A percentile compares a stretch with the other conserved stretches of the same genome.
phyloP scores from a whole-genome alignment of 2,888 invertebrate species.

The Oegoconia quadripuncta region DNA sequence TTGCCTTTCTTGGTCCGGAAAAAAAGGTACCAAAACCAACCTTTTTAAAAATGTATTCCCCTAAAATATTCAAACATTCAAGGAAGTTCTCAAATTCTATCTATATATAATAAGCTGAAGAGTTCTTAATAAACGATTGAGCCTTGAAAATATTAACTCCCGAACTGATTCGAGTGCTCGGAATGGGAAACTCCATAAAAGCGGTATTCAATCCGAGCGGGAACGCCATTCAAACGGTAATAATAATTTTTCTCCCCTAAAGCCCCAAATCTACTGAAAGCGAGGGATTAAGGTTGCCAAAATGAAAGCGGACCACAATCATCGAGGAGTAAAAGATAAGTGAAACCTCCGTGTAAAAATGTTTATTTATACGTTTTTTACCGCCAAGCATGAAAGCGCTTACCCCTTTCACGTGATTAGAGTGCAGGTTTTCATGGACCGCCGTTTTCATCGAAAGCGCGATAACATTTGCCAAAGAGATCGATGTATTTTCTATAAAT shows the following conservation, averaged over 20 bases:
- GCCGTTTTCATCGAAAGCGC: too few species aligned
- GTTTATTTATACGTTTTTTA: too few species aligned
- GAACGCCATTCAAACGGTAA: constrained; percentile 31
- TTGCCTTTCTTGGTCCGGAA: too few species aligned
- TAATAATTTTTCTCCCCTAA: constrained; percentile 33
- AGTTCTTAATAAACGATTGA: constrained; percentile 23
- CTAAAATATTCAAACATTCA: constrained; percentile 7
- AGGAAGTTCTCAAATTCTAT: constrained; percentile 5
- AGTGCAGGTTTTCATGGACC: too few species aligned
- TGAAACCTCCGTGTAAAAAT: too few species aligned
- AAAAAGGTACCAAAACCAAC: background rate
- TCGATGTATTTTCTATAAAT: too few species aligned
- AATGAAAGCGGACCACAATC: constrained; percentile 18
- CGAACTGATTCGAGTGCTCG: constrained; percentile 20
- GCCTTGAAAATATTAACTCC: constrained; percentile 22
- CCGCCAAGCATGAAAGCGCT: too few species aligned
- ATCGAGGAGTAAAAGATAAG: background rate
- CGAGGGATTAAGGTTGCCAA: constrained; percentile 34
- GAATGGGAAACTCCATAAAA: constrained; percentile 29
- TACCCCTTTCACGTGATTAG: too few species aligned
- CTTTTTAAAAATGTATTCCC: background rate
- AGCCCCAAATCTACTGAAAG: constrained; percentile 34
- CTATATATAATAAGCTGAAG: constrained; percentile 16
- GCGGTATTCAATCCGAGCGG: constrained; percentile 22
- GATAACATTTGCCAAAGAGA: too few species aligned